Conservation (phyloP, 2,797 vertebrate genomes). For the Propithecus perrieri region DNA sequence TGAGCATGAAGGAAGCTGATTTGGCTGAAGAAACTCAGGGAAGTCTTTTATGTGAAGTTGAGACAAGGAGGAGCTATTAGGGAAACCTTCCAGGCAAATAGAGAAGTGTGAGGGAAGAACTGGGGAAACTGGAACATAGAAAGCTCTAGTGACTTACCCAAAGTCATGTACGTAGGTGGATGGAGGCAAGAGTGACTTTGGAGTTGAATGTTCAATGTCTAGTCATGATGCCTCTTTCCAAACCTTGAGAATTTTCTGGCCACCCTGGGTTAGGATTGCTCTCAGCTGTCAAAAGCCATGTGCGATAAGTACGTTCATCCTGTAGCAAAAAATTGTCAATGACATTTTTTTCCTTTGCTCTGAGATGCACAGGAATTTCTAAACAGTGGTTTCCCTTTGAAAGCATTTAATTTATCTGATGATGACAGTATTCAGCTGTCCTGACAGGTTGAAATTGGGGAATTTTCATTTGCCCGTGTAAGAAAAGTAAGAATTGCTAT, state of each 20-base stretch:
- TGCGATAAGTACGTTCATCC: neutral
- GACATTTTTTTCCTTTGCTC: neutral
- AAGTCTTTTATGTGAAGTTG: neutral
- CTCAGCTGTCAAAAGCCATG: neutral
- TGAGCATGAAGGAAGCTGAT: neutral
- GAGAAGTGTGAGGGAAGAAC: neutral
- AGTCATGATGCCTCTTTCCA: neutral
- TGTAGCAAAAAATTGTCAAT: constrained; percentile 14
- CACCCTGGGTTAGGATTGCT: neutral
- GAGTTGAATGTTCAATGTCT: neutral
- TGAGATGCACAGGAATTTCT: constrained; percentile 7
- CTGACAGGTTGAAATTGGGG: neutral
- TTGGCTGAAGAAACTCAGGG: neutral
- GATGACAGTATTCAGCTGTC: constrained; percentile 52
- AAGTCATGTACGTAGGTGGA: neutral
- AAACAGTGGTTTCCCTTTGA: constrained; percentile 39
- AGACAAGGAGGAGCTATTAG: neutral
- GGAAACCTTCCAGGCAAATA: neutral
- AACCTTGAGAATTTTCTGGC: neutral
- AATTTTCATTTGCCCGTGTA: constrained; percentile 61
- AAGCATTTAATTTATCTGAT: constrained; percentile 35
- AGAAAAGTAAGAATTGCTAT: neutral
- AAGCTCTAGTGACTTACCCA: neutral
- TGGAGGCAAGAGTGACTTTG: neutral
- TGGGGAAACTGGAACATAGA: neutral